These are phyloP conservation scores for Ceratoteleas bidentatus DNA, from an alignment of 1,140 invertebrate genomes.

Conservation along the genomic window DNA sequence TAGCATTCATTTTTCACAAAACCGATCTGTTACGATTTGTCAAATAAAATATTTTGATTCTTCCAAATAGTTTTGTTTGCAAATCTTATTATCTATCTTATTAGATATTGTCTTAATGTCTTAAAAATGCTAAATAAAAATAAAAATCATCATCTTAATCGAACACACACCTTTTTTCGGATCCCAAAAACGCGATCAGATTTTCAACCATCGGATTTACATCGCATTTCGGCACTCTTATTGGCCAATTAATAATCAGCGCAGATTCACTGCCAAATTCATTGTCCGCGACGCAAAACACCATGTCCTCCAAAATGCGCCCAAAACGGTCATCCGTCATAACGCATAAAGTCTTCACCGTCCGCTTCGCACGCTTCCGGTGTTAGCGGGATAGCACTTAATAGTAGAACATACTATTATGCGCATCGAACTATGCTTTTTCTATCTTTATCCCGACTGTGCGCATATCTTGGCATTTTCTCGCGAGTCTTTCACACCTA, in stretches of 20 bases:
- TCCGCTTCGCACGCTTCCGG: conserved; percentile 45
- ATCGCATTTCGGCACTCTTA: background rate
- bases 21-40: too few relatives aligned
- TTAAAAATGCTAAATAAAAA: too few relatives aligned
- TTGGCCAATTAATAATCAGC: conserved; percentile 12
- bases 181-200: too few relatives aligned
- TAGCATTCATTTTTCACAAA: too few relatives aligned
- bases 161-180: too few relatives aligned
- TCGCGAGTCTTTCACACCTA: conserved; percentile 63
- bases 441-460: conserved; percentile 57
- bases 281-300: conserved; percentile 14
- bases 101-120: too few relatives aligned
- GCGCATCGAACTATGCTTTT: conserved; percentile 53
- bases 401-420: conserved; percentile 57
- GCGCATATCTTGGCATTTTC: conserved; percentile 62
- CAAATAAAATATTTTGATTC: too few relatives aligned
- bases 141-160: too few relatives aligned
- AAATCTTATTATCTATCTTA: too few relatives aligned
- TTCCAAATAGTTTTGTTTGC: too few relatives aligned
- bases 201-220: conserved; percentile 4
- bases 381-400: conserved; percentile 47
- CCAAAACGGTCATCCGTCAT: background rate
- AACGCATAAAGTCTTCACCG: conserved; percentile 32
- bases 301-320: too few relatives aligned
- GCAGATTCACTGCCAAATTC: too few relatives aligned